Evolutionary conservation across 2,888 invertebrate species (phyloP), one percentile per base, ranked within the genome.

Genomic region (Macrophya annulata): DNA sequence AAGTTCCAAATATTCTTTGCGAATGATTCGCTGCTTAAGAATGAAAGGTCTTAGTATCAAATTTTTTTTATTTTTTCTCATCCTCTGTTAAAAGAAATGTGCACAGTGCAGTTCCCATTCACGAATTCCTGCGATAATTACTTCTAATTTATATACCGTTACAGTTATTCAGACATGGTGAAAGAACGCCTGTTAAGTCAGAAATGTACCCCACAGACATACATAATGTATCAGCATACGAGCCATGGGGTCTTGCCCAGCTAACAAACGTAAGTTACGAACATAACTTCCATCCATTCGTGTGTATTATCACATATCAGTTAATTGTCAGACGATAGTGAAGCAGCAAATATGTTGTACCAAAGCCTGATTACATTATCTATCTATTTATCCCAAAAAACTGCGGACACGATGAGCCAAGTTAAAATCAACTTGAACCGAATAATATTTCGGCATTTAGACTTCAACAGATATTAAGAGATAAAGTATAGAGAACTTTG

Each of bases 211-310:
- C 95, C 21, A 94, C 93, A 37, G 95, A 95, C 90, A 94, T 94
- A 0, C 91, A 95, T 87, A 88, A 91, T 25, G 90, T 93, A 68
- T 93, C 93, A 51, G 91, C 91, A n/a, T 93, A 93, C 83, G 94
- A 95, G 93, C 95, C 95, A 0, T 94, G 94, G 88, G 95, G 95
- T 12, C 93, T 93, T 88, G 95, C 94, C 15, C 94, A 95, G 87
- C 91, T 96, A 43, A 95, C 95, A 4, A 94, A 94, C 87, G 95
- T 95, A 91, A 91, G 88, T 88, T 77, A 12, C 31, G 8, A 40
- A 62, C 10, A 21, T 40, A n/a, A 8, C 10, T 55, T n/a, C 37
- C 10, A 45, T 31, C 15, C 9, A 59, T 25, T 1, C 62, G 21
- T 62, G 3, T 62, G 2, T n/a, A 55, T 48, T 62, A 25, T 62